phyloP scores from a whole-genome alignment of 2,113 vertebrate species.

The Lanius ludovicianus region DNA sequence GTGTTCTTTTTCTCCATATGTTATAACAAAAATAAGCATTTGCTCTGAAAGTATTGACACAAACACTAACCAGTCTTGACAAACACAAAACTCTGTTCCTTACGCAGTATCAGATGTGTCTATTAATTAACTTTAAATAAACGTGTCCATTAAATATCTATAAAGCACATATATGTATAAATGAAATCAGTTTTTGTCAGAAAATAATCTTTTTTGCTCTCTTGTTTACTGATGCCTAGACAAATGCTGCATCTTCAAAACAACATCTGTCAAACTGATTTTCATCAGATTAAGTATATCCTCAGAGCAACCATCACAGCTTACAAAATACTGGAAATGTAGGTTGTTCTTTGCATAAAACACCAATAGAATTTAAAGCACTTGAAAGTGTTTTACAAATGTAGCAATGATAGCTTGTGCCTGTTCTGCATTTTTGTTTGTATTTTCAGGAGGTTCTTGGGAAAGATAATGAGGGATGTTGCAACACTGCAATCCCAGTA shows the following conservation, averaged over 20 bases:
- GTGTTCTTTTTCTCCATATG: background rate
- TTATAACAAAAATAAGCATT: background rate
- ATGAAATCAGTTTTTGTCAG: background rate
- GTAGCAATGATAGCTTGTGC: background rate
- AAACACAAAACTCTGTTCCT: background rate
- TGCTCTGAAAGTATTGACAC: background rate
- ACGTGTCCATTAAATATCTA: background rate
- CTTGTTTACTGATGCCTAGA: conserved; percentile 25
- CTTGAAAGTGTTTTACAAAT: background rate
- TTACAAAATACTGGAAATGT: conserved; percentile 51
- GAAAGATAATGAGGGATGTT: background rate
- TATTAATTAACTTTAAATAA: conserved; percentile 15
- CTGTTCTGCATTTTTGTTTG: background rate
- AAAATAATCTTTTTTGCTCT: background rate
- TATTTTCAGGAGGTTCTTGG: background rate
- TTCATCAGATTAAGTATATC: conserved; percentile 68
- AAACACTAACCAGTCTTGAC: background rate
- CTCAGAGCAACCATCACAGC: conserved; percentile 37
- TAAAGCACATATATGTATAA: background rate
- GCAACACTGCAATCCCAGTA: background rate
- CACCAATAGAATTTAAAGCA: conserved; percentile 26
- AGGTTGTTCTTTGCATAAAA: conserved; percentile 34
- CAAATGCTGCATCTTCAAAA: conserved; percentile 58
- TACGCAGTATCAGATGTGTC: background rate
- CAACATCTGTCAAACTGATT: conserved; percentile 68